Evolutionary conservation across 2,888 invertebrate species (phyloP).

Genomic region (Caenorhabditis afra): DNA sequence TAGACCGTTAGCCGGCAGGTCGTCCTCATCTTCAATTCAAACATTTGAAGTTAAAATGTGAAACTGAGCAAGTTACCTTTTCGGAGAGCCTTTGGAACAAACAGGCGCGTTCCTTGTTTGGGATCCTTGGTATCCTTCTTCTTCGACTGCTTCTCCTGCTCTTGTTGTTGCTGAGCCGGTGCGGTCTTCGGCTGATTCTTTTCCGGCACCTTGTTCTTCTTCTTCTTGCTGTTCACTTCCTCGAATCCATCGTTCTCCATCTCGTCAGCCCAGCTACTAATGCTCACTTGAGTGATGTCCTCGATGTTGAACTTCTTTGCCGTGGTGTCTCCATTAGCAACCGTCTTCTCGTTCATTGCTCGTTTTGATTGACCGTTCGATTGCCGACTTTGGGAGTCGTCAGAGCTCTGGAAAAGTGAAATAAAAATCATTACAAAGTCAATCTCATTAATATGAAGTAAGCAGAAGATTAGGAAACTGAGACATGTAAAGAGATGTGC

Average conservation of each 20-base stretch:
- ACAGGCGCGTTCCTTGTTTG: slow-evolving; percentile 47
- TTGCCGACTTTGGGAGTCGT: slow-evolving; percentile 14
- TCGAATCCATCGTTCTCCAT: slow-evolving; percentile 40
- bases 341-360: slow-evolving; percentile 6
- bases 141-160: background rate
- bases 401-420: slow-evolving; percentile 28
- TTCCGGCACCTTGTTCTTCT: slow-evolving; percentile 40
- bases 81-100: slow-evolving; percentile 55
- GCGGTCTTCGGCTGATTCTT: slow-evolving; percentile 23
- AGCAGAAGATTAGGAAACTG: background rate
- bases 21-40: slow-evolving; percentile 33
- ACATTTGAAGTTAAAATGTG: background rate
- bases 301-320: slow-evolving; percentile 45
- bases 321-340: slow-evolving; percentile 19
- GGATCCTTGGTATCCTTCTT: slow-evolving; percentile 30
- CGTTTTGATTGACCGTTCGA: slow-evolving; percentile 19
- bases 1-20: slow-evolving; percentile 55
- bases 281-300: slow-evolving; percentile 16
- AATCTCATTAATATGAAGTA: background rate
- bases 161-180: background rate
- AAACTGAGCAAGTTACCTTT: slow-evolving; percentile 48
- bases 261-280: slow-evolving; percentile 44
- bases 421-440: too few species aligned
- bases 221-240: slow-evolving; percentile 56
- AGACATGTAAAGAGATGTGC: slow-evolving; percentile 4